These are phyloP conservation scores for Ephydatia muelleri DNA, from an alignment of 37 sponge, comb jelly and placozoan genomes.

Conservation along the genomic window DNA sequence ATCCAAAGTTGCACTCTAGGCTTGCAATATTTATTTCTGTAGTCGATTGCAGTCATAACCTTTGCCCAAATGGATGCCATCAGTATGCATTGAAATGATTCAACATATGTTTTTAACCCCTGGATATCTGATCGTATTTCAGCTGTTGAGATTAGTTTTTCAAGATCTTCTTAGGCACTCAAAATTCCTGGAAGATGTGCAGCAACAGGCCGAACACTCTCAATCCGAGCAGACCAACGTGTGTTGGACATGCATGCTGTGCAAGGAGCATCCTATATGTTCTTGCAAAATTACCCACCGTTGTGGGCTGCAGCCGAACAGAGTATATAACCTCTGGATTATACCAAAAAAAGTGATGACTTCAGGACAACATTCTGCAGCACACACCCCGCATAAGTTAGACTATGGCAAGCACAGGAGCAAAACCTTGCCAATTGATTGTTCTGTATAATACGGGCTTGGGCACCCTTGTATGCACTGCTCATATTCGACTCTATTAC, in stretches of 20 bases:
- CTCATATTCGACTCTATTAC: slow-evolving; percentile 16
- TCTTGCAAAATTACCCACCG: slow-evolving; percentile 11
- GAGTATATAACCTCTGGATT: slow-evolving; percentile 7
- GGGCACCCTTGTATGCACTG: slow-evolving; percentile 14
- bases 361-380: slow-evolving; percentile 31
- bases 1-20: slow-evolving; percentile 11
- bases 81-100: slow-evolving; percentile 13
- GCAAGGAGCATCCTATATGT: slow-evolving; percentile 5
- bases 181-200: slow-evolving; percentile 19
- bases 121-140: slow-evolving; percentile 24
- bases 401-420: slow-evolving; percentile 11
- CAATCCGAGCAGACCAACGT: slow-evolving; percentile 7
- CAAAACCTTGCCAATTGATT: slow-evolving; percentile 3
- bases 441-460: slow-evolving; percentile 1
- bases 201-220: slow-evolving; percentile 23
- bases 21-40: slow-evolving; percentile 22
- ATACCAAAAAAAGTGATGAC: slow-evolving; percentile 29
- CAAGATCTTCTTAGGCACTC: slow-evolving; percentile 1
- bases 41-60: slow-evolving; percentile 8
- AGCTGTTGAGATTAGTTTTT: background rate
- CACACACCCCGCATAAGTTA: slow-evolving; percentile 14
- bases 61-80: slow-evolving; percentile 20
- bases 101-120: slow-evolving; percentile 1
- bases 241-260: slow-evolving; percentile 8
- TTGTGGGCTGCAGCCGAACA: background rate